A percentile compares a stretch with the other conserved stretches of the same genome.
Conservation (phyloP, 2,888 invertebrate genomes). For the Artemia sinica region DNA sequence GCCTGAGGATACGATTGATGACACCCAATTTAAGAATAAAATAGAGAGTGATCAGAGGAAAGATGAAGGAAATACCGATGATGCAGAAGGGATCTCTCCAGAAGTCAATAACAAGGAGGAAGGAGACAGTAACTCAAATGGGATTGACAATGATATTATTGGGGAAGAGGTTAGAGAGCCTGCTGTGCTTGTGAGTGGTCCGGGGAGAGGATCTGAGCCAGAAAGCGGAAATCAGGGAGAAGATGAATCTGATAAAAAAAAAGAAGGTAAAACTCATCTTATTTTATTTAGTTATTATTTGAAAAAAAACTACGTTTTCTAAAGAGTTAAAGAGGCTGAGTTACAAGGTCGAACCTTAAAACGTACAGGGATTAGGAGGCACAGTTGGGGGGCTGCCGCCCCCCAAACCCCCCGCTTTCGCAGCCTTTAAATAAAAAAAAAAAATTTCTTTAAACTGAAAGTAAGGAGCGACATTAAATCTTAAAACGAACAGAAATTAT, state of each 20-base stretch:
- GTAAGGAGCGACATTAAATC: no score
- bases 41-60: background rate
- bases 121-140: slow-evolving; percentile 24
- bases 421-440: no score
- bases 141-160: slow-evolving; percentile 27
- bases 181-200: slow-evolving; percentile 2
- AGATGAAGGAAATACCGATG: slow-evolving; percentile 28
- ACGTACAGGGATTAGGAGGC: no score
- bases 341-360: no score
- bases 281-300: no score
- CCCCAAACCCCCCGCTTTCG: no score
- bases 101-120: background rate
- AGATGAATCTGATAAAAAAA: background rate
- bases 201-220: slow-evolving; percentile 21
- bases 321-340: no score
- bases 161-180: slow-evolving; percentile 29
- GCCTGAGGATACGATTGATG: background rate
- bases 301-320: no score
- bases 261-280: no score
- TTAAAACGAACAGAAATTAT: no score
- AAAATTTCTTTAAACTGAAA: no score
- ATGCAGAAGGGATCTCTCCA: slow-evolving; percentile 33
- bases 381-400: no score
- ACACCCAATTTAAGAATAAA: slow-evolving; percentile 17
- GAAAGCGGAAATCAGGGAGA: slow-evolving; percentile 21